Evolutionary conservation across 30 jellyfish, hydroid and myxozoan species (phyloP).

Genomic region (Haliclystus octoradiatus): DNA sequence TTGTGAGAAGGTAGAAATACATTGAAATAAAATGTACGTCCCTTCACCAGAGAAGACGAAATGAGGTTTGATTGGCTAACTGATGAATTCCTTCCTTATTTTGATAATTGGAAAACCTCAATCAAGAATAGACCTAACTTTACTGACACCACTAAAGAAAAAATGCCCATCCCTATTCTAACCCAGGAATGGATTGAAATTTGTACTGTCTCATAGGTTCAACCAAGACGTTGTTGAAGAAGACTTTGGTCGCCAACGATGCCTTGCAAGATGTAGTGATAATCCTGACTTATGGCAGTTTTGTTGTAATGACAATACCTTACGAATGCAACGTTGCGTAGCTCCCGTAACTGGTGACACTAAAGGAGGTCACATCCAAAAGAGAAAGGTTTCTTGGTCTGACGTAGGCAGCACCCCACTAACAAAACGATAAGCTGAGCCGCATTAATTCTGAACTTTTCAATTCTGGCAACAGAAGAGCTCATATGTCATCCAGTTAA

Average conservation of each 20-base stretch:
- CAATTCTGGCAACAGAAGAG: no score
- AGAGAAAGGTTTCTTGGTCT: constrained; percentile 25
- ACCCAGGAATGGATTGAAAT: constrained; percentile 20
- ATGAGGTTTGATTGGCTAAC: constrained; percentile 33
- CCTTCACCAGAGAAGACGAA: constrained; percentile 30
- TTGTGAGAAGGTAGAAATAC: constrained; percentile 18
- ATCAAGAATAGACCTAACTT: constrained; percentile 17
- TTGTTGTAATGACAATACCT: constrained; percentile 12
- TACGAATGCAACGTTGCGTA: constrained; percentile 28
- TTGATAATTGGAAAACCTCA: constrained; percentile 18
- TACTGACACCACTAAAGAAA: constrained; percentile 21
- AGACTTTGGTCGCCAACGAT: constrained; percentile 30
- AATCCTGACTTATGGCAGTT: constrained; percentile 25
- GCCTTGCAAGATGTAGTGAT: constrained; percentile 28
- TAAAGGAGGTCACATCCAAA: constrained; percentile 20
- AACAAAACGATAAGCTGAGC: not conserved
- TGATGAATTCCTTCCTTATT: constrained; percentile 8
- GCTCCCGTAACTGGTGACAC: constrained; percentile 39
- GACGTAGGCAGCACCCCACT: constrained; percentile 11
- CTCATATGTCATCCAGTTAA: no score
- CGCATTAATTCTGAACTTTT: no score
- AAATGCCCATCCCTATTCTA: constrained; percentile 16
- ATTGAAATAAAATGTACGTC: constrained; percentile 11
- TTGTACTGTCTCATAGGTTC: constrained; percentile 22
- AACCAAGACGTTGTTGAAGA: constrained; percentile 34